Base-by-base conservation (phyloP, 2,888 invertebrate species). In the Macrosiphum euphorbiae region DNA sequence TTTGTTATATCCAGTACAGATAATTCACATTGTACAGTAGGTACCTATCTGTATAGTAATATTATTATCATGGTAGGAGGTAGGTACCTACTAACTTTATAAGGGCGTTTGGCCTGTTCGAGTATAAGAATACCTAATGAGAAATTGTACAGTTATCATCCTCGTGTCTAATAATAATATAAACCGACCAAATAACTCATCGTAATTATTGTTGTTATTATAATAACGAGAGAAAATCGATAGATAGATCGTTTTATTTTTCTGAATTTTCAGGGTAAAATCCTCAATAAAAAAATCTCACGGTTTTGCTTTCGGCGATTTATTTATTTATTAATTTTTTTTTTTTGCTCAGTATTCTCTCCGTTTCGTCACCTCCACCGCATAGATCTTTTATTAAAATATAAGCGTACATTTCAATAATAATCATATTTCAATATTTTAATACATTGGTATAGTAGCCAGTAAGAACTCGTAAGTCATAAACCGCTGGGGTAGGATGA, bases 201-300 rank as follows among this genome's bases (percentile, higher is more conserved):
- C 13, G 67, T n/a, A 67, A 67, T 67, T 67, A 28, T 61, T 58
- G n/a, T 61, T 61, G n/a, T 61, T 67, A n/a, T 61, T 61, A 61
- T 61, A 28, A 61, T n/a, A 67, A 67, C 67, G 13, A 89, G 61
- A 7, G 20, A 89, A 89, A 47, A 16, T n/a, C 28, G 16, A 61
- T 28, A 67, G 47, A 3, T 35, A 35, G 20, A 78, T 78, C 2
- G 16, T 67, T 67, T n/a, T n/a, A n/a, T 89, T 61, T 28, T 61
- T 67, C 44, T 90, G 47, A 47, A 61, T 90, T 90, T 47, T 47
- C 90, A 90, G 90, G 90, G 90, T 90, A 90, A 90, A 61, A 61
- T 90, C 58, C 58, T 55, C 41, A 35, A 50, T 24, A 35, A 50
- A 35, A 52, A n/a, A 16, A n/a, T 35, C 16, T n/a, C 78, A 35